Conservation (phyloP, 2,888 invertebrate species). For the Chloroclysta siterata region DNA sequence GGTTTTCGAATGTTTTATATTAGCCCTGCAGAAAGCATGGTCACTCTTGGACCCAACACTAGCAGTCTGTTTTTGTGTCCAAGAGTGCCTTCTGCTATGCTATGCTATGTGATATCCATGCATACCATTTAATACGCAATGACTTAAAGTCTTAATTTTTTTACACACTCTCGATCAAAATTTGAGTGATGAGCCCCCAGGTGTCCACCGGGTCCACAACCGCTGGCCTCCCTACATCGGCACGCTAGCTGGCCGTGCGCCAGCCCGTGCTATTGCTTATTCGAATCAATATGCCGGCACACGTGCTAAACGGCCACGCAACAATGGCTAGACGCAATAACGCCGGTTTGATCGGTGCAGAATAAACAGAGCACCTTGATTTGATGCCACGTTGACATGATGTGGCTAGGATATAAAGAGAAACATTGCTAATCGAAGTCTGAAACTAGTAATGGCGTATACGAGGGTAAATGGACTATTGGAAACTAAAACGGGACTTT, state of each 20-base stretch:
- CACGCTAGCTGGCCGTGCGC: slow-evolving; percentile 70
- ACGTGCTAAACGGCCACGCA: slow-evolving; percentile 42
- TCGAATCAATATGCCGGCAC: slow-evolving; percentile 80
- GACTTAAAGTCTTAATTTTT: background rate
- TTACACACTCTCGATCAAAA: background rate
- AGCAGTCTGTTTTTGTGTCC: too few species aligned
- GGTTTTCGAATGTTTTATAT: too few species aligned
- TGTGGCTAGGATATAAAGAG: background rate
- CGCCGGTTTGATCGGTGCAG: slow-evolving; percentile 7
- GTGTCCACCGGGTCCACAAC: slow-evolving; percentile 5
- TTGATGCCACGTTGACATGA: slow-evolving; percentile 2
- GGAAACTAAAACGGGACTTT: too few species aligned
- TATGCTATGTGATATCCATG: too few species aligned
- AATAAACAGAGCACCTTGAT: slow-evolving; percentile 5
- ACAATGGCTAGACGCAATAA: slow-evolving; percentile 33
- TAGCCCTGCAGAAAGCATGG: too few species aligned
- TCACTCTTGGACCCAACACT: too few species aligned
- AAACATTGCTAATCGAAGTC: background rate
- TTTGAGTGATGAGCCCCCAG: background rate
- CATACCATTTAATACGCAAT: too few species aligned
- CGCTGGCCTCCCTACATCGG: slow-evolving; percentile 62
- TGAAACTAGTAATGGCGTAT: too few species aligned
- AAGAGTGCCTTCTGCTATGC: too few species aligned
- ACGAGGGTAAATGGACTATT: too few species aligned
- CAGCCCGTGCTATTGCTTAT: slow-evolving; percentile 79